These are phyloP conservation scores for Sebastiscus tertius DNA, from an alignment of 2,797 vertebrate genomes.

Conservation along the genomic window DNA sequence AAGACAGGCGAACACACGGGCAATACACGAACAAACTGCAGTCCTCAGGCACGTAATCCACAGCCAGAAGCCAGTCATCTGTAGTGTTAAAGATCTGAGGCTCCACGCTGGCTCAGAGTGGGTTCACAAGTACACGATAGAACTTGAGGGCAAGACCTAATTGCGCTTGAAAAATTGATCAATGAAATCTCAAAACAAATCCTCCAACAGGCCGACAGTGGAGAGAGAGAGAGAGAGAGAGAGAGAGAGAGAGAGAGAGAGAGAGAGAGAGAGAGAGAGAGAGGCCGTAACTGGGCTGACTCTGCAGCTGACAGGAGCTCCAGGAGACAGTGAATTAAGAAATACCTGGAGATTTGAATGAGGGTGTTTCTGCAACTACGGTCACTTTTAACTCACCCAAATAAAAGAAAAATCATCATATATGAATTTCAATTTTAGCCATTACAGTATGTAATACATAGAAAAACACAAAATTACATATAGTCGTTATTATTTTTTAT, in stretches of 20 bases:
- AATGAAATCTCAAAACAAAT: conserved; percentile 53
- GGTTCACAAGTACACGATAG: conserved; percentile 51
- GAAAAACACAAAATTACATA: no score
- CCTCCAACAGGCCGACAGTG: conserved; percentile 10
- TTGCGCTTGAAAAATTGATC: conserved; percentile 60
- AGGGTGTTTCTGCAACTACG: no score
- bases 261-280: no score
- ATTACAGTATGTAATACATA: no score
- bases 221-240: neutral
- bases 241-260: no score
- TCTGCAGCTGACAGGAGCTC: neutral
- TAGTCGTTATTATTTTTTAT: no score
- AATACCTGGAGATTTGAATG: neutral
- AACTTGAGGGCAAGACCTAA: conserved; percentile 54
- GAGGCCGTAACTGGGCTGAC: no score
- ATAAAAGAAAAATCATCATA: no score
- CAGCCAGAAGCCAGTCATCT: conserved; percentile 7
- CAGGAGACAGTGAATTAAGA: neutral
- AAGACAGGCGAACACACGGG: neutral
- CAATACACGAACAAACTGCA: neutral
- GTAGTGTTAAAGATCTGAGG: conserved; percentile 40
- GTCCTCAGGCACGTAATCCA: neutral
- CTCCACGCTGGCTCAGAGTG: conserved; percentile 11
- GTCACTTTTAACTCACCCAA: no score
- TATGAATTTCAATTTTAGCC: no score